Evolutionary conservation across 2,888 invertebrate species (phyloP).

Genomic region (Calliphora vomitoria): DNA sequence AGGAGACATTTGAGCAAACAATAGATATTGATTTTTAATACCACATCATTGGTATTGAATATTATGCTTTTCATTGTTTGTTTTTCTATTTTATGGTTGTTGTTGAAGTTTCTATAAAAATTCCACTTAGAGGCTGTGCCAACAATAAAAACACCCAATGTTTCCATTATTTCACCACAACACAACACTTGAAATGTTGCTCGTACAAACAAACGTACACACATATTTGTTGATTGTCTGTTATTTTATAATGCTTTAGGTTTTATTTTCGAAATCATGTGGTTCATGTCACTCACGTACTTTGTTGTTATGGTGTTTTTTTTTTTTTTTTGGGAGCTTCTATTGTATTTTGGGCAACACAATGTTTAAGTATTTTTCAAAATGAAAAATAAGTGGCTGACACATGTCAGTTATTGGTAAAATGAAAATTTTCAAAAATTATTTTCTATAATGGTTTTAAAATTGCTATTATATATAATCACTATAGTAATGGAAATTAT

Average conservation of each 20-base stretch:
- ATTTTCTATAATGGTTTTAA: background rate
- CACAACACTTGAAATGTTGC: constrained; percentile 23
- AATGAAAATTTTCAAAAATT: background rate
- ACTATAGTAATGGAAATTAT: background rate
- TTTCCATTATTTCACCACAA: constrained; percentile 8
- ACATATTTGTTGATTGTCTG: background rate
- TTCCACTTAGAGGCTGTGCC: background rate
- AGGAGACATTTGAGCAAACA: background rate
- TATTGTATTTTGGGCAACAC: background rate
- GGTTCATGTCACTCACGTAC: constrained; percentile 5
- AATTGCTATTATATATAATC: background rate
- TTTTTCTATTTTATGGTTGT: constrained; percentile 6
- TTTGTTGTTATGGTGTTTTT: constrained; percentile 14
- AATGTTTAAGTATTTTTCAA: constrained; percentile 14
- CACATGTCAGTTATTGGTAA: constrained; percentile 4
- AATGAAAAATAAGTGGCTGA: constrained; percentile 12
- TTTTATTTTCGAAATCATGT: constrained; percentile 1
- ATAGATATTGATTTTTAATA: constrained; percentile 11
- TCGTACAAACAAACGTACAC: background rate
- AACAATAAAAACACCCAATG: constrained; percentile 2
- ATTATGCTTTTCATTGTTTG: background rate
- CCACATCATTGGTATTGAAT: background rate
- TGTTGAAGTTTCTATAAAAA: background rate
- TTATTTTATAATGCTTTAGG: background rate
- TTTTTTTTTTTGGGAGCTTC: background rate